phyloP scores from a whole-genome alignment of 1,140 invertebrate species.

The Rhynchophorus ferrugineus region DNA sequence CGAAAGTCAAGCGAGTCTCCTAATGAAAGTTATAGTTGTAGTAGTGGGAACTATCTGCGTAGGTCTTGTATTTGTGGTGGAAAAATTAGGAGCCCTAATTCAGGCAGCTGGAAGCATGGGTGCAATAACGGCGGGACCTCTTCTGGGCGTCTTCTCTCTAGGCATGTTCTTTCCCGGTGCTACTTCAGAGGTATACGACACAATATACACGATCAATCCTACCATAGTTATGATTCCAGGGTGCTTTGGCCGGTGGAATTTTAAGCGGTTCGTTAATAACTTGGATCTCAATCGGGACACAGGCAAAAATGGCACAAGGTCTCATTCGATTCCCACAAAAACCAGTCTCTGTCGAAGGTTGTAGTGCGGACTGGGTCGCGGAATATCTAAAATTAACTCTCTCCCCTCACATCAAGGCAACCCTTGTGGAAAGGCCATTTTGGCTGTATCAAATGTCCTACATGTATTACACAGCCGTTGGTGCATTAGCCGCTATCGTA shows the following conservation, averaged over 20 bases:
- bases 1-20: conserved; percentile 41
- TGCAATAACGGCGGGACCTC: conserved; percentile 60
- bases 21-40: conserved; percentile 53
- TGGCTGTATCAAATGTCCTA: conserved; percentile 30
- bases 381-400: conserved; percentile 30
- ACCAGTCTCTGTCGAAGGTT: conserved; percentile 52
- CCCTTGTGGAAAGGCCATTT: conserved; percentile 18
- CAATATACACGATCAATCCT: conserved; percentile 14
- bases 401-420: neutral
- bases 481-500: conserved; percentile 26
- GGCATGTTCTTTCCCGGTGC: conserved; percentile 62
- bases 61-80: conserved; percentile 53
- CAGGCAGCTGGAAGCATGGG: conserved; percentile 55
- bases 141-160: conserved; percentile 68
- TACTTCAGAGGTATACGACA: conserved; percentile 46
- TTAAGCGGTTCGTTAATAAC: conserved; percentile 61
- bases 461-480: conserved; percentile 36
- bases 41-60: conserved; percentile 50
- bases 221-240: conserved; percentile 51
- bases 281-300: conserved; percentile 81
- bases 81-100: conserved; percentile 52
- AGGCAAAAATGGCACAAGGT: conserved; percentile 60
- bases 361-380: conserved; percentile 43
- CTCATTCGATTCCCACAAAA: conserved; percentile 32
- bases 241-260: conserved; percentile 67